A percentile compares a stretch with the other conserved stretches of the same genome.
Evolutionary conservation across 1,140 invertebrate species (phyloP).

Genomic region (Macrocentrus cingulum): DNA sequence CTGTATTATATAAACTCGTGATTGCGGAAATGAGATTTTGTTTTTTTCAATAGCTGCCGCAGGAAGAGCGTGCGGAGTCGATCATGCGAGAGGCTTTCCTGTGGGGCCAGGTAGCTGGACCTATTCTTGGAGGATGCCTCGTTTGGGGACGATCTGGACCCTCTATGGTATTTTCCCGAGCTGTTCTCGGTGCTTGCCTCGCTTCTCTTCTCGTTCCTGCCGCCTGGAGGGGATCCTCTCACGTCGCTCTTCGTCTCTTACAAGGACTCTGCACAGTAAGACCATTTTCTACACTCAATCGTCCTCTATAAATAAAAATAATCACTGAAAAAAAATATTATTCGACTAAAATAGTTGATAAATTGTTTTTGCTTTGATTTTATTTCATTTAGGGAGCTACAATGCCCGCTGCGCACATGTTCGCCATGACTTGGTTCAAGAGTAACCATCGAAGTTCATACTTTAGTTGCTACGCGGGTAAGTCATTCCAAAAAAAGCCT

Average conservation of each 20-base stretch:
- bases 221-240: conserved; percentile 63
- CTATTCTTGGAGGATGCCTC: conserved; percentile 60
- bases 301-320: background rate
- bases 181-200: conserved; percentile 61
- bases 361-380: background rate
- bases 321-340: conserved; percentile 3
- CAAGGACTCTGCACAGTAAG: conserved; percentile 63
- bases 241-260: conserved; percentile 60
- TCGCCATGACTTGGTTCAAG: conserved; percentile 65
- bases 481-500: too few species aligned
- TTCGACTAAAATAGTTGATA: background rate
- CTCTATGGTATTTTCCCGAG: conserved; percentile 61
- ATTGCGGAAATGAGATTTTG: too few species aligned
- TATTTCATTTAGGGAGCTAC: conserved; percentile 55
- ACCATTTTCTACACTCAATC: conserved; percentile 3
- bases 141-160: conserved; percentile 63
- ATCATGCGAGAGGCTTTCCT: conserved; percentile 62
- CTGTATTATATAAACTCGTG: too few species aligned
- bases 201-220: conserved; percentile 61
- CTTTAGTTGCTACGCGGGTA: conserved; percentile 64
- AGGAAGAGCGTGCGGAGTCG: conserved; percentile 60
- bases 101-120: conserved; percentile 63
- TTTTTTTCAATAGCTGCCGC: conserved; percentile 52
- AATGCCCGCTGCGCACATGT: conserved; percentile 64
- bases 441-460: conserved; percentile 62